Base-by-base conservation (phyloP, 2,797 vertebrate genomes). In the Schizopygopsis malacanthus region DNA sequence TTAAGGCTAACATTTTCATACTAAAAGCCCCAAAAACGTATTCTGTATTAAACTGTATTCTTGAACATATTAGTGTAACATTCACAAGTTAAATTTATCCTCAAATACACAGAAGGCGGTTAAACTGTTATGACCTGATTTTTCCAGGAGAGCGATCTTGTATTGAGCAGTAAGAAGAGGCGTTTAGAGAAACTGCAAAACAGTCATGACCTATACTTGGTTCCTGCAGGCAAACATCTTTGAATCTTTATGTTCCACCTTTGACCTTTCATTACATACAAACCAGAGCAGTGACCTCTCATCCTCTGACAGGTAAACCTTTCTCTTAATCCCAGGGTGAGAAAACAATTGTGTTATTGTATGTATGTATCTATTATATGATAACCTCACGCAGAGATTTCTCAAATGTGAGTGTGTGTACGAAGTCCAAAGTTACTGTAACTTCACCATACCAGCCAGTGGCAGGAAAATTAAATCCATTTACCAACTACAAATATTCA, bases 251-350 rank as follows among this genome's bases (percentile, higher is more conserved):
- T 41, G 22, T 76, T 65, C 52, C 28, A 81, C 70, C 45, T 54
- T 76, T 81, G 79, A 86, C 70, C 56, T 76, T 76, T 63, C 56
- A 81, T 76, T 81, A 20, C 70, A 86, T 2, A 43, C 56, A 75
- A 18, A 45, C 39, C 41, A 79, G 41, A 79, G 16, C 41, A 63
- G 9, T 45, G 43, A 54, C 22, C 54, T 81, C 76, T 72, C 56
- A 8, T 41, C 79, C 45, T 9, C 16, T 67, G 72, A 52, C 20
- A 72, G 50, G 41, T 43, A 71, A 79, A 80, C 37, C 54, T 43
- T 79, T 79, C 54, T n/a, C 13, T 79, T 61, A 71, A 52, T 76
- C 75, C 11, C 63, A 37, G 65, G 52, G 52, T 45, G 54, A 54
- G 25, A 61, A 28, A 41, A 59, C 50, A 71, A 25, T n/a, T 16